Evolutionary conservation across 2,113 vertebrate genomes (phyloP).

Genomic region (Syngnathus scovelli): DNA sequence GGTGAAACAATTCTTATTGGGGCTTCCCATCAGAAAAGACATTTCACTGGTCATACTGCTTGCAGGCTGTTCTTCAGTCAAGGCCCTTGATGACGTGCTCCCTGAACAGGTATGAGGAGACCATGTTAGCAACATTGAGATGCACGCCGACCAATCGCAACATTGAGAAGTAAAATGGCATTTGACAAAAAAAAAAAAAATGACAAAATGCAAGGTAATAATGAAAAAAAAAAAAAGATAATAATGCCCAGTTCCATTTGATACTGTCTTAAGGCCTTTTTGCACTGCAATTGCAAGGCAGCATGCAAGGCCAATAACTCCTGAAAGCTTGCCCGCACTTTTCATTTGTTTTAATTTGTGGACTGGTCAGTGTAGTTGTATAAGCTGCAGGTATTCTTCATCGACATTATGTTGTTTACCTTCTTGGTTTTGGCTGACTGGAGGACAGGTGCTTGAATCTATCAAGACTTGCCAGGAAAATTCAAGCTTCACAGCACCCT

Average conservation of each 20-base stretch:
- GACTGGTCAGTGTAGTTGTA: background rate
- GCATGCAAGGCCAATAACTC: background rate
- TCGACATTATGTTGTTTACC: constrained; percentile 37
- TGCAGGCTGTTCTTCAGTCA: constrained; percentile 17
- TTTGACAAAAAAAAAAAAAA: background rate
- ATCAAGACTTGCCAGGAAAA: constrained; percentile 71
- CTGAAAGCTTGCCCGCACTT: background rate
- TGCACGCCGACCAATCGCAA: background rate
- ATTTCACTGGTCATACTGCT: constrained; percentile 36
- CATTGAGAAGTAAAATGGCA: too few relatives aligned
- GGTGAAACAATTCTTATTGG: constrained; percentile 52
- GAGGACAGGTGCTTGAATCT: constrained; percentile 40
- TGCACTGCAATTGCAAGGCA: background rate
- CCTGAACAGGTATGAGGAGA: constrained; percentile 16
- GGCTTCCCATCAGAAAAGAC: constrained; percentile 18
- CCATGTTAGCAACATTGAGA: background rate
- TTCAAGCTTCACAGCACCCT: constrained; percentile 72
- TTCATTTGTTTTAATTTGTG: background rate
- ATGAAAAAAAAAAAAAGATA: background rate
- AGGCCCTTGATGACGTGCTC: constrained; percentile 20
- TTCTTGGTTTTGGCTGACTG: constrained; percentile 28
- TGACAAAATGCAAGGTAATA: background rate
- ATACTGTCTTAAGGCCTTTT: background rate
- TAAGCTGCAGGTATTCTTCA: background rate
- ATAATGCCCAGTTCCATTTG: background rate